Base-by-base conservation (phyloP, 2,113 vertebrate genomes). In the Pedetes capensis region DNA sequence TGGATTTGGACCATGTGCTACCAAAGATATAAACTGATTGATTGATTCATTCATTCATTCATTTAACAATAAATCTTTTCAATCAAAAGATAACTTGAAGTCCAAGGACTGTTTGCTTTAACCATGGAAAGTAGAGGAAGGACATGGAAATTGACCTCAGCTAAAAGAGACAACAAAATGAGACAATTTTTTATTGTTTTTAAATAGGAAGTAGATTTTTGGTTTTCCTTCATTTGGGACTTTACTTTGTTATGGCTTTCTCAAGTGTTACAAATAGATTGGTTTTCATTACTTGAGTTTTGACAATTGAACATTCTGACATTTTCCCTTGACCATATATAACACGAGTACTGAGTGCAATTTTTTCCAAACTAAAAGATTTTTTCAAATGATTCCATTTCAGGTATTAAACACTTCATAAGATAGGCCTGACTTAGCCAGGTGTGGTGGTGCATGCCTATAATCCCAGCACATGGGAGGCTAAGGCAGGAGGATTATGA, bases 201-300 rank as follows among this genome's bases (percentile, higher is more conserved):
- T 79, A 47, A 80, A 51, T 13, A 81, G 25, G 94, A 87, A 84
- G 5, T 68, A 64, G 23, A 72, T 91, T 63, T 85, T 64, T 85
- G 8, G 27, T 82, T 96, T 96, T 93, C 32, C 23, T 69, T 97
- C 94, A 10, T 34, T 95, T 93, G 23, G 32, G 71, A 71, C 11
- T 66, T 96, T 79, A 79, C 87, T 84, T 94, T 69, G 9, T 69
- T 76, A 91, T 87, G 32, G 6, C 61, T 93, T 94, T 85, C 37
- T 86, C 72, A 69, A 47, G 84, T 55, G 47, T 72, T 27, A 66
- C 10, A 66, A 61, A 64, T 79, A 81, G 47, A 6, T 37, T 82
- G 37, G 25, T 91, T 91, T 68, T 93, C 39, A 55, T 75, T 91
- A 17, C 37, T 96, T 96, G n/a, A 37, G 32, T 76, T 96, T 89